Percentiles rank a stretch among this genome's conserved stretches.
Evolutionary conservation across 2,888 invertebrate species (phyloP).

Genomic region (Leucophenga maculata): DNA sequence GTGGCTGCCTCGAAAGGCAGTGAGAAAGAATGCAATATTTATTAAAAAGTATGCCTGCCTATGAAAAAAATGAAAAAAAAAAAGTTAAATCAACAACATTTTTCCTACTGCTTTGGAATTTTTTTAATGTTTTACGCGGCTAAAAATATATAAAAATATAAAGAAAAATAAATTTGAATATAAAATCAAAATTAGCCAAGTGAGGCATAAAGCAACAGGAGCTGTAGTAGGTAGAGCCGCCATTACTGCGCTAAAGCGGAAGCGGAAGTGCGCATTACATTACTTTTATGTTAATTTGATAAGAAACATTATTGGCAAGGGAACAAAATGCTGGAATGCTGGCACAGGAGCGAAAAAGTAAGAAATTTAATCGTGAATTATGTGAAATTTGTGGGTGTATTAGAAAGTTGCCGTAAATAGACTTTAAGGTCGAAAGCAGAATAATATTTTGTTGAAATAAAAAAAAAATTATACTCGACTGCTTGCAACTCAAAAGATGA

Average conservation of each 20-base stretch:
- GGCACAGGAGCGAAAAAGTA: too few species aligned
- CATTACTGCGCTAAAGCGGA: conserved; percentile 40
- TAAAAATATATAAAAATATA: background rate
- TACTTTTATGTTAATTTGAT: conserved; percentile 26
- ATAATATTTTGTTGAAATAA: too few species aligned
- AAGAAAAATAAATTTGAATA: conserved; percentile 57
- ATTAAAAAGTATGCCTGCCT: background rate
- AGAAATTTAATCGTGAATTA: too few species aligned
- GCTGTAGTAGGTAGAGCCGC: too few species aligned
- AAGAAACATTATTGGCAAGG: background rate
- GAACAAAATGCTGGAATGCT: too few species aligned
- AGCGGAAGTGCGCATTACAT: conserved; percentile 49
- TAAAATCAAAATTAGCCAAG: conserved; percentile 58
- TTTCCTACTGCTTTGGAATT: too few species aligned
- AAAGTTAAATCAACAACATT: conserved; percentile 2
- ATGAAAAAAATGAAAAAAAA: background rate
- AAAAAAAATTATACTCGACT: too few species aligned
- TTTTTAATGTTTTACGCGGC: background rate
- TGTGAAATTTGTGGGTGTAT: too few species aligned
- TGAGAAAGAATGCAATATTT: background rate
- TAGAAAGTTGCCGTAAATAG: too few species aligned
- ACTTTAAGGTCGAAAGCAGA: too few species aligned
- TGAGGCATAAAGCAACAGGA: conserved; percentile 50
- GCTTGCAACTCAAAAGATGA: too few species aligned
- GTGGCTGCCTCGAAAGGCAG: conserved; percentile 4